Evolutionary conservation across 2,113 vertebrate genomes (phyloP), one percentile per base, ranked within the genome.

Genomic region (Gambusia affinis): DNA sequence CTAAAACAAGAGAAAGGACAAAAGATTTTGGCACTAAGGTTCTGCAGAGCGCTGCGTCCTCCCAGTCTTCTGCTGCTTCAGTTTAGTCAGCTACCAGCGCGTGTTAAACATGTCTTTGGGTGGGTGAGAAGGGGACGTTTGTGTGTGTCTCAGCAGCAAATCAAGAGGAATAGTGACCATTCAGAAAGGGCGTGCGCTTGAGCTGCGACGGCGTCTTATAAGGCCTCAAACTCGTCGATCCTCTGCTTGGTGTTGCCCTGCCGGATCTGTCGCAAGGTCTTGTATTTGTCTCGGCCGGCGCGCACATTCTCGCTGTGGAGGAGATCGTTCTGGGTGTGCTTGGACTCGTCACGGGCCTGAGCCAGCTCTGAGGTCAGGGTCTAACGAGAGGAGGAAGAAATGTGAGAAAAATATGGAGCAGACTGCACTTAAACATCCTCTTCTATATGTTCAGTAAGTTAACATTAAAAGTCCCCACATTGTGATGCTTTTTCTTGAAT

Each of bases 171-270:
- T 73, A 86, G 91, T 75, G 89, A 94, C 88, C 88, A 92, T 83
- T 91, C 89, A 94, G 89, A 93, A 89, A 90, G 85, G 82, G 84
- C 35, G 22, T 54, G 29, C 27, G 61, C 44, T 73, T 1, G 64
- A 30, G 68, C 54, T 44, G 7, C 22, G 8, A 3, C 35, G 77
- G 74, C 67, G 17, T 63, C 85, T 94, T 97, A 99, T 95, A 99
- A 95, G n/a, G 97, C 95, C 87, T 99, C 97, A 31, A 98, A 99
- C 93, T 99, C 98, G 4, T 99, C 97, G 3, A 98, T 98, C 80
- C 97, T 95, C 95, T 99, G 98, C 95, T 98, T 99, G 85, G 98
- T 99, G 95, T 98, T 99, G 87, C 98, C 98, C 92, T 96, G 95
- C 3, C 97, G 92, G 89, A 99, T 99, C 94, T 99, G 97, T 83